Conservation (phyloP, 2,113 vertebrate species). For the Corydoras maculifer region DNA sequence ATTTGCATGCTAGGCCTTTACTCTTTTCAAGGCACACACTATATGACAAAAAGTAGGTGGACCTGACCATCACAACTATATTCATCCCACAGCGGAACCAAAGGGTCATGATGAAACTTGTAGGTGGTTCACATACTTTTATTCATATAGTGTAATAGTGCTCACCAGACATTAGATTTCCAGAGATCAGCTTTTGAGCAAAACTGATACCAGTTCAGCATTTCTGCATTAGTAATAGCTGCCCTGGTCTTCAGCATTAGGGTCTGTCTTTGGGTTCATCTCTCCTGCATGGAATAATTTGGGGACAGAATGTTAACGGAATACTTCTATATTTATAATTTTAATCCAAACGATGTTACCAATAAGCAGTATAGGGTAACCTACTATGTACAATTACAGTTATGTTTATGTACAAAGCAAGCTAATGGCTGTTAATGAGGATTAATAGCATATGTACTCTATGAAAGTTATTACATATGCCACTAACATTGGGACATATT, state of each 20-base stretch:
- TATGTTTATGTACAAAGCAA: too few relatives aligned
- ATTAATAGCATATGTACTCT: too few relatives aligned
- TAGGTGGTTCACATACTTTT: too few relatives aligned
- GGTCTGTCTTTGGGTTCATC: conserved; percentile 16
- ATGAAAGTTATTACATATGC: too few relatives aligned
- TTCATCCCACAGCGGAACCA: too few relatives aligned
- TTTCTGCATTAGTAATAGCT: conserved; percentile 6
- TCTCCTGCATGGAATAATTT: background rate
- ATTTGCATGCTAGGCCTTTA: conserved; percentile 43
- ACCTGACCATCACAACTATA: too few relatives aligned
- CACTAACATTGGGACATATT: too few relatives aligned
- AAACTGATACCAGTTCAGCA: conserved; percentile 35
- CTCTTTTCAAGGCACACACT: conserved; percentile 45
- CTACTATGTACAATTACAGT: too few relatives aligned
- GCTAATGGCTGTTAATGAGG: too few relatives aligned
- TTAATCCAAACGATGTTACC: background rate
- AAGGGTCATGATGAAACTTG: too few relatives aligned
- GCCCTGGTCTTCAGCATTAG: conserved; percentile 11
- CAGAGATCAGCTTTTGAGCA: conserved; percentile 29
- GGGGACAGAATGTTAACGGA: background rate
- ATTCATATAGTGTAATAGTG: conserved; percentile 13
- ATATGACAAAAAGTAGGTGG: too few relatives aligned
- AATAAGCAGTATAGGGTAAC: too few relatives aligned
- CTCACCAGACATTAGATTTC: conserved; percentile 34
- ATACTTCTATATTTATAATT: background rate